These are phyloP conservation scores for Hoplias malabaricus DNA, from an alignment of 2,113 vertebrate species.

Conservation along the genomic window DNA sequence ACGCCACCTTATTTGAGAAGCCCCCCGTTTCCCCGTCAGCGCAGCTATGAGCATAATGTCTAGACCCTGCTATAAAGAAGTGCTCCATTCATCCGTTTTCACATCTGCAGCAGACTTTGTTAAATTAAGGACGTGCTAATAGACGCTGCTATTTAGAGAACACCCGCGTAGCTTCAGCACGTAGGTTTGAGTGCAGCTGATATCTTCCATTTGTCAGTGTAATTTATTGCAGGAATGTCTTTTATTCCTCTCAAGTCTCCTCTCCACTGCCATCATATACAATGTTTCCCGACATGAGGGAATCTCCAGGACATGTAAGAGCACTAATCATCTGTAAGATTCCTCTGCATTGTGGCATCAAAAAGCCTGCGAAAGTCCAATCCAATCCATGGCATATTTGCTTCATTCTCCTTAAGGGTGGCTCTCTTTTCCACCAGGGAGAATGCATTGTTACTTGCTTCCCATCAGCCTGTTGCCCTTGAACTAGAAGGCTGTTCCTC, in stretches of 20 bases:
- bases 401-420: constrained; percentile 43
- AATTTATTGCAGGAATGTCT: neutral
- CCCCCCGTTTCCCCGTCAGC: constrained; percentile 48
- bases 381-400: constrained; percentile 48
- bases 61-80: constrained; percentile 44
- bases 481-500: constrained; percentile 60
- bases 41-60: constrained; percentile 41
- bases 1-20: constrained; percentile 49
- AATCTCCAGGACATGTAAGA: neutral
- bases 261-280: neutral
- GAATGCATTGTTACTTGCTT: constrained; percentile 53
- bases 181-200: neutral
- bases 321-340: constrained; percentile 17
- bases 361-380: neutral
- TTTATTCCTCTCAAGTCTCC: neutral
- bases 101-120: neutral
- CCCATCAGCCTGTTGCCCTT: constrained; percentile 55
- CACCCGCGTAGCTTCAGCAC: no score
- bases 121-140: neutral
- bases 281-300: neutral
- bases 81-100: constrained; percentile 32
- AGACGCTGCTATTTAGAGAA: neutral
- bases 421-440: constrained; percentile 32
- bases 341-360: constrained; percentile 34
- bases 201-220: neutral